These are phyloP conservation scores for Antheraea yamamai DNA, from an alignment of 2,888 invertebrate genomes.

Conservation along the genomic window DNA sequence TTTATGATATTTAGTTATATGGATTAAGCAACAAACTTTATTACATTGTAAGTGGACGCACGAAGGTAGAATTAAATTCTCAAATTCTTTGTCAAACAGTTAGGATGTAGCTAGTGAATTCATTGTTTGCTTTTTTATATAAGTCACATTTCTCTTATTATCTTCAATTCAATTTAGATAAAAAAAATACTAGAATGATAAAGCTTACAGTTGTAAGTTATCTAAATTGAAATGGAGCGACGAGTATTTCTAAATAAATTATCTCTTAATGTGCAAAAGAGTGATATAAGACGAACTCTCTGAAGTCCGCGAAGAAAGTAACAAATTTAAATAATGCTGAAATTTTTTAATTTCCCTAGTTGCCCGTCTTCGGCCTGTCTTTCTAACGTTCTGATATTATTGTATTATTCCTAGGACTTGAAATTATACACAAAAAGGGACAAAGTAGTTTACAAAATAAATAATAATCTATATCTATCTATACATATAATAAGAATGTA, in stretches of 20 bases:
- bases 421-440: background rate
- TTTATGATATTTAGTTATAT: too few species aligned
- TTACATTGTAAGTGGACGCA: too few species aligned
- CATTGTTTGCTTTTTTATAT: background rate
- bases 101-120: background rate
- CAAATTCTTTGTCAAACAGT: background rate
- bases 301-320: background rate
- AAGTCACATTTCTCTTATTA: background rate
- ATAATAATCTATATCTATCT: too few species aligned
- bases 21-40: too few species aligned
- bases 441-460: background rate
- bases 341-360: background rate
- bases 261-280: background rate
- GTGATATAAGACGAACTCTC: background rate
- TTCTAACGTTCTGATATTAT: background rate
- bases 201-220: background rate
- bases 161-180: background rate
- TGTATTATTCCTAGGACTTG: background rate
- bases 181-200: background rate
- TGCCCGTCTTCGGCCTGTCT: background rate
- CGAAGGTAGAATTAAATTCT: too few species aligned
- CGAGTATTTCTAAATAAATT: conserved; percentile 4
- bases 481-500: too few species aligned
- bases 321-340: background rate
- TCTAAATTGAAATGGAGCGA: background rate